Evolutionary conservation across 2,888 invertebrate genomes (phyloP), one percentile per base, ranked within the genome.

Genomic region (Ophraella communa): DNA sequence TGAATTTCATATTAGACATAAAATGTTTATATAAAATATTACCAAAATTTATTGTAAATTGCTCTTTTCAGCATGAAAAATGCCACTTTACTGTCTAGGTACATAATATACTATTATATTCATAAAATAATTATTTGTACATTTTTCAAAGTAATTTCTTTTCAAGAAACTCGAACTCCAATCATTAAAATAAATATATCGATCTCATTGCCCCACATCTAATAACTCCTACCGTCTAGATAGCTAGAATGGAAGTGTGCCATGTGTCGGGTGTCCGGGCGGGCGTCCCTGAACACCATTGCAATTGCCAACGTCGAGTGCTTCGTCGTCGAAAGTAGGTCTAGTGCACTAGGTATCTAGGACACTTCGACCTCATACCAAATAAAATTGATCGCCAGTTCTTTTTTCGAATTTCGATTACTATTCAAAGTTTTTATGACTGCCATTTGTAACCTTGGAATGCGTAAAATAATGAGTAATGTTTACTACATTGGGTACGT

Each of bases 341-440:
- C 78, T 77, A 78, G 78, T 78, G 76, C 73, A 78, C 68, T 76
- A 67, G 76, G 78, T 77, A 76, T 75, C 62, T 77, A 69, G 76
- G 70, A 69, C 75, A 66, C 63, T 69, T 62, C 67, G 71, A 72
- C 74, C 75, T 74, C 39, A 39, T 67, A 66, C 47, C 21, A 47
- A 10, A 47, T 23, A 53, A 65, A 53, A 55, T 59, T 51, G 56
- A 58, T 53, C 51, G 58, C 63, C 65, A 59, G 64, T 67, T 65
- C 64, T 69, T 65, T 69, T 71, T 66, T 62, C 65, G 69, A 47
- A 71, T 67, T 68, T 71, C 71, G 68, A 68, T 68, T 62, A 62
- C 65, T 23, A 54, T 35, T 45, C 30, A 44, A 52, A 30, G 53
- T 61, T 65, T 61, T 58, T 57, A 54, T 60, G 64, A 65, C 62